Conservation (phyloP, 2,113 vertebrate genomes). For the Tyto alba region DNA sequence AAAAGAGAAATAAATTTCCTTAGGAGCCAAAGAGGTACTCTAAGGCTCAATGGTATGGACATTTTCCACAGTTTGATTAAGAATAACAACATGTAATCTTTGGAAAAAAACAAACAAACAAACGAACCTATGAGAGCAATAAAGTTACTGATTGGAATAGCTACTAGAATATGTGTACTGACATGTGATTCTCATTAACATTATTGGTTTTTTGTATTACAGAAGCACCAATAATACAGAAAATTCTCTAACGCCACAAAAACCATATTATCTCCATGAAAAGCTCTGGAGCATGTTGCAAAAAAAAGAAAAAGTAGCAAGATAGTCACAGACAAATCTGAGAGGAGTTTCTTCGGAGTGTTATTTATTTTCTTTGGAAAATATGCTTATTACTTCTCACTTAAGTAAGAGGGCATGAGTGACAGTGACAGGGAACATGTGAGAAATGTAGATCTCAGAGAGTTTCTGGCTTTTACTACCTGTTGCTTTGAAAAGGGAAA, state of each 20-base stretch:
- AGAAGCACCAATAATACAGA: not conserved
- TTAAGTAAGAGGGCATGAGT: not conserved
- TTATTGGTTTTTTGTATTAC: not conserved
- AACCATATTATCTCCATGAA: not conserved
- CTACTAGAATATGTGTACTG: not conserved
- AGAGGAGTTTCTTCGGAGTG: not conserved
- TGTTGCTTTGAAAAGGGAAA: not conserved
- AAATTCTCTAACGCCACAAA: not conserved
- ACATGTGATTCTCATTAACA: not conserved
- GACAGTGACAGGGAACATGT: not conserved
- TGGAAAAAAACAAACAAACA: not conserved
- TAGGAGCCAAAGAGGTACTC: not conserved
- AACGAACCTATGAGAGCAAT: not conserved
- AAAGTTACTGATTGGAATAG: not conserved
- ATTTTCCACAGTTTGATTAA: not conserved
- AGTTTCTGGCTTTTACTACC: not conserved
- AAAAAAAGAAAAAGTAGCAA: not conserved
- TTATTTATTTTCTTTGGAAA: not conserved
- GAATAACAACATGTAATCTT: not conserved
- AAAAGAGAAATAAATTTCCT: not conserved
- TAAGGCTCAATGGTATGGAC: not conserved
- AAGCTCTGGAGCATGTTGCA: not conserved
- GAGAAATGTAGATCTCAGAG: not conserved
- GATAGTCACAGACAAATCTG: not conserved
- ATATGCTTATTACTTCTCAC: not conserved